Evolutionary conservation across 1,140 invertebrate species (phyloP).

Genomic region (Drosophila bocqueti): DNA sequence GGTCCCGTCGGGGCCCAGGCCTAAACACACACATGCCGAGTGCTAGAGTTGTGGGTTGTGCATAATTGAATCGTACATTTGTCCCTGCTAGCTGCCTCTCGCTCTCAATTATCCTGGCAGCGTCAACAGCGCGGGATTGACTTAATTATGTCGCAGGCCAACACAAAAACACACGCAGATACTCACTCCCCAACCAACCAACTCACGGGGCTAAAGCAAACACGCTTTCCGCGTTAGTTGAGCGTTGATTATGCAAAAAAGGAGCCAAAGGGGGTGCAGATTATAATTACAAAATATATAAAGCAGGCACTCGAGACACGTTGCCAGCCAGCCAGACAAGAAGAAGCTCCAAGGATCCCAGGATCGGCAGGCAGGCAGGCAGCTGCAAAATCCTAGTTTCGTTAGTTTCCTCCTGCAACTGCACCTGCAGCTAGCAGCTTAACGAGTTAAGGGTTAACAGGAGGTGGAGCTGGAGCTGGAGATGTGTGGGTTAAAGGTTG

Average conservation of each 20-base stretch:
- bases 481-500: not conserved
- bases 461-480: not conserved
- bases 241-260: slow-evolving; percentile 67
- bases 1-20: slow-evolving; percentile 25
- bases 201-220: slow-evolving; percentile 58
- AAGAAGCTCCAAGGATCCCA: slow-evolving; percentile 14
- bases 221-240: slow-evolving; percentile 54
- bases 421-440: slow-evolving; percentile 17
- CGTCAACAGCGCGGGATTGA: slow-evolving; percentile 75
- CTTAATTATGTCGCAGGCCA: slow-evolving; percentile 77
- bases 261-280: slow-evolving; percentile 14
- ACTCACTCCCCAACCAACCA: not conserved
- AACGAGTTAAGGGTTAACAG: slow-evolving; percentile 29
- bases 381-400: slow-evolving; percentile 21
- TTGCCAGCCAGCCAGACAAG: slow-evolving; percentile 40
- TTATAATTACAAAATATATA: slow-evolving; percentile 82
- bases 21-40: slow-evolving; percentile 52
- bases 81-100: slow-evolving; percentile 46
- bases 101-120: slow-evolving; percentile 77
- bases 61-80: slow-evolving; percentile 72
- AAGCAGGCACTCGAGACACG: slow-evolving; percentile 74
- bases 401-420: slow-evolving; percentile 26
- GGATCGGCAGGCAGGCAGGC: slow-evolving; percentile 12
- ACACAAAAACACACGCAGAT: slow-evolving; percentile 23
- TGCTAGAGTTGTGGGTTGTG: slow-evolving; percentile 68